Evolutionary conservation across 2,113 vertebrate genomes (phyloP).

Genomic region (Pangasianodon hypophthalmus): DNA sequence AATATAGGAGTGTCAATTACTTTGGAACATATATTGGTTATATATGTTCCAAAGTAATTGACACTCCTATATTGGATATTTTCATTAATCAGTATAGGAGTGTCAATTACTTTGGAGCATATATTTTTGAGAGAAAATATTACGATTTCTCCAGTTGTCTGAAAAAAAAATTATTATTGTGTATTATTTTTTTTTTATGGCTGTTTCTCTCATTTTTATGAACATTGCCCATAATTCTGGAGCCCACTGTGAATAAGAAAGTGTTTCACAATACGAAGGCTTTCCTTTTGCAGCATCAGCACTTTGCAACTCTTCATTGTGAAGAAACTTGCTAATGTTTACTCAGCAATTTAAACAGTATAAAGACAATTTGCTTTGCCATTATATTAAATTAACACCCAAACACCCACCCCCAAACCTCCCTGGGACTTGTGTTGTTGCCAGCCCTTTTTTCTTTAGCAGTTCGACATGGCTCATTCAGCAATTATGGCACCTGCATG

Average conservation of each 20-base stretch:
- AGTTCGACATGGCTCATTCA: constrained; percentile 26
- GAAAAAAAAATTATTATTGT: background rate
- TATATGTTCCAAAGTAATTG: too few species aligned
- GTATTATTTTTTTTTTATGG: background rate
- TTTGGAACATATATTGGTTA: background rate
- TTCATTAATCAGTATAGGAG: too few species aligned
- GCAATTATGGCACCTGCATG: constrained; percentile 28
- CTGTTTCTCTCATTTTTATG: background rate
- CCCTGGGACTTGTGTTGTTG: constrained; percentile 28
- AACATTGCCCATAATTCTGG: background rate
- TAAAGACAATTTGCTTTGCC: constrained; percentile 65
- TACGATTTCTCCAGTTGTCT: background rate
- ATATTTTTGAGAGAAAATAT: background rate
- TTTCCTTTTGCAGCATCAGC: constrained; percentile 29
- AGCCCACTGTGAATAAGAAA: background rate
- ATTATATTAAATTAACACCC: constrained; percentile 64
- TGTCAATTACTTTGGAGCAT: background rate
- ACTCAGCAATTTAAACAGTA: constrained; percentile 67
- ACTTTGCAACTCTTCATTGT: constrained; percentile 50
- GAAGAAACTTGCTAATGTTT: constrained; percentile 62
- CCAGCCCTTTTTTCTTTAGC: constrained; percentile 32
- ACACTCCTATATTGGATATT: too few species aligned
- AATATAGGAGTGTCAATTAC: background rate
- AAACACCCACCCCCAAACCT: constrained; percentile 39
- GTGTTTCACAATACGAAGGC: constrained; percentile 15